Evolutionary conservation across 2,888 invertebrate genomes (phyloP).

Genomic region (Glyphotaelius pellucidus): DNA sequence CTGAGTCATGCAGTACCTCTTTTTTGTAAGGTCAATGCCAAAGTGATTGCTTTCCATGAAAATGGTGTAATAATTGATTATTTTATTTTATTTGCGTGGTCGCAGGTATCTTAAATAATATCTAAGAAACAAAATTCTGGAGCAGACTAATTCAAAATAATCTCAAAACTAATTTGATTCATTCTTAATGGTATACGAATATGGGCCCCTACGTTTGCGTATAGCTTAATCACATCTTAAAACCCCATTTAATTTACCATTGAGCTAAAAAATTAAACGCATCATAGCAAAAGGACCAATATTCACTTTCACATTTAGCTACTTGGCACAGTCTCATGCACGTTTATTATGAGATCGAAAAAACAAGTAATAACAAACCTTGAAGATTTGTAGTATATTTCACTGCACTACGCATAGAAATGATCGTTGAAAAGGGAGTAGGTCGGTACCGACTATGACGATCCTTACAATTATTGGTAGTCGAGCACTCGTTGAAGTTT

Average conservation of each 20-base stretch:
- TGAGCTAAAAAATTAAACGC: not conserved
- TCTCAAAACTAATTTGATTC: not conserved
- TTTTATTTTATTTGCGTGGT: too few species aligned
- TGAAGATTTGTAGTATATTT: not conserved
- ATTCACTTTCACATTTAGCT: too few species aligned
- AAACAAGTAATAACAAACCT: not conserved
- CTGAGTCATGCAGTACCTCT: too few species aligned
- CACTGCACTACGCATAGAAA: not conserved
- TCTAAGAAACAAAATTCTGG: not conserved
- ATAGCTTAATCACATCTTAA: not conserved
- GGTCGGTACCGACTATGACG: not conserved
- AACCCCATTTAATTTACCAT: not conserved
- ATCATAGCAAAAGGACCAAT: not conserved
- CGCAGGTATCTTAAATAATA: not conserved
- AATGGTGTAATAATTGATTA: not conserved
- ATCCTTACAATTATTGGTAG: not conserved
- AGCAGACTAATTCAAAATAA: not conserved
- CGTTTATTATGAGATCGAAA: not conserved
- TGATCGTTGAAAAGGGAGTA: not conserved
- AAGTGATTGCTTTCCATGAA: not conserved
- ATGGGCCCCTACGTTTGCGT: slow-evolving; percentile 54
- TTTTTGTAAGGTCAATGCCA: not conserved
- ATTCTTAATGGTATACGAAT: slow-evolving; percentile 58
- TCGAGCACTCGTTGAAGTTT: not conserved
- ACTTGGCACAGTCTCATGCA: too few species aligned